Conservation (phyloP, 2,888 invertebrate species). For the Caenorhabditis angaria region DNA sequence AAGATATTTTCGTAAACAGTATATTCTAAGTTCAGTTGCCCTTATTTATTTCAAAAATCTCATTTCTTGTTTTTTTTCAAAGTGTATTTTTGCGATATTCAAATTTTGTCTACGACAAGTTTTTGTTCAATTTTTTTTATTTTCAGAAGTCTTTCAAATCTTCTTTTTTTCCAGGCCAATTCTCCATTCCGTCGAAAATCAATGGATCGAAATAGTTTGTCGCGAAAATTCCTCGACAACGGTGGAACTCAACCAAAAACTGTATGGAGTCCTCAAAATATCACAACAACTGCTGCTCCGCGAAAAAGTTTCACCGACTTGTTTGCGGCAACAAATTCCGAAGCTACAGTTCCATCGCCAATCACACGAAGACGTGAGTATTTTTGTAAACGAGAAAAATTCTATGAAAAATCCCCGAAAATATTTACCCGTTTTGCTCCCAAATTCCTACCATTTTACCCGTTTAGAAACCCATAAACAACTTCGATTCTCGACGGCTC, state of each 20-base stretch:
- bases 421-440: not conserved
- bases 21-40: too few species aligned
- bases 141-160: slow-evolving; percentile 2
- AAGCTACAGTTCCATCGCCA: slow-evolving; percentile 9
- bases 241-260: slow-evolving; percentile 44
- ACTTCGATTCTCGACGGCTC: slow-evolving; percentile 35
- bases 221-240: slow-evolving; percentile 36
- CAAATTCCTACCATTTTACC: slow-evolving; percentile 8
- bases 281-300: slow-evolving; percentile 14
- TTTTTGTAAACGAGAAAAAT: not conserved
- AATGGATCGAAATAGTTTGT: slow-evolving; percentile 35
- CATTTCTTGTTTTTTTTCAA: not conserved
- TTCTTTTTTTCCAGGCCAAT: not conserved
- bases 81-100: not conserved
- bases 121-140: not conserved
- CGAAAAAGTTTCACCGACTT: slow-evolving; percentile 37
- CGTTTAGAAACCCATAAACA: slow-evolving; percentile 9
- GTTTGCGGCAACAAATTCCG: slow-evolving; percentile 26
- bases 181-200: slow-evolving; percentile 36
- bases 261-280: slow-evolving; percentile 41
- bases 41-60: too few species aligned
- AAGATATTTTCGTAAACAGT: too few species aligned
- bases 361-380: slow-evolving; percentile 7
- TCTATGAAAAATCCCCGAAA: too few species aligned
- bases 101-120: too few species aligned